Evolutionary conservation across 2,888 invertebrate genomes (phyloP).

Genomic region (Xylota segnis): DNA sequence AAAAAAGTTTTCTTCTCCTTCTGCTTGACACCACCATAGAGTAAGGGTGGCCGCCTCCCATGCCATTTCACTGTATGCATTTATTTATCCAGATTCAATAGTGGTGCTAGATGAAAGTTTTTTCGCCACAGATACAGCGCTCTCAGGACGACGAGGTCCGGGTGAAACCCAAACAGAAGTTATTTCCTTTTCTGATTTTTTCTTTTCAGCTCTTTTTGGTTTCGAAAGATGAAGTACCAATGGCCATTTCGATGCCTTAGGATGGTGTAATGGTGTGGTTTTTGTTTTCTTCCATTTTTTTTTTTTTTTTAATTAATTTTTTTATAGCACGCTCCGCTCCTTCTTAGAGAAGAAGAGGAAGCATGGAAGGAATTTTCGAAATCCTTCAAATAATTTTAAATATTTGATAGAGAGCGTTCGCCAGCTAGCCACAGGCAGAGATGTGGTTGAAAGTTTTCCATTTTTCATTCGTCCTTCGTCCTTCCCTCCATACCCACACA

Average conservation of each 20-base stretch:
- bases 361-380: conserved; percentile 17
- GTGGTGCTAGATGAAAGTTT: conserved; percentile 37
- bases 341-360: background rate
- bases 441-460: conserved; percentile 52
- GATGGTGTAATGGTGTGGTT: conserved; percentile 29
- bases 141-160: background rate
- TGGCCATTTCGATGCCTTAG: conserved; percentile 59
- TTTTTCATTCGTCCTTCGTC: conserved; percentile 26
- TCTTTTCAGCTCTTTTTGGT: too few species aligned
- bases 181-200: too few species aligned
- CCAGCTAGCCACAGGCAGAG: conserved; percentile 46
- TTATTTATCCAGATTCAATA: conserved; percentile 62
- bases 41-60: background rate
- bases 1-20: conserved; percentile 32
- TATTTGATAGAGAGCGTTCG: conserved; percentile 66
- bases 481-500: conserved; percentile 17
- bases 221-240: conserved; percentile 38
- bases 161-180: conserved; percentile 37
- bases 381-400: conserved; percentile 68
- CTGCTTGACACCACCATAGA: conserved; percentile 6
- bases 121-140: conserved; percentile 11
- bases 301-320: conserved; percentile 53
- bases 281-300: background rate
- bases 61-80: conserved; percentile 32
- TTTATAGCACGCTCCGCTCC: conserved; percentile 12